phyloP scores from a whole-genome alignment of 2,113 vertebrate species.

The Triplophysa siluroides region DNA sequence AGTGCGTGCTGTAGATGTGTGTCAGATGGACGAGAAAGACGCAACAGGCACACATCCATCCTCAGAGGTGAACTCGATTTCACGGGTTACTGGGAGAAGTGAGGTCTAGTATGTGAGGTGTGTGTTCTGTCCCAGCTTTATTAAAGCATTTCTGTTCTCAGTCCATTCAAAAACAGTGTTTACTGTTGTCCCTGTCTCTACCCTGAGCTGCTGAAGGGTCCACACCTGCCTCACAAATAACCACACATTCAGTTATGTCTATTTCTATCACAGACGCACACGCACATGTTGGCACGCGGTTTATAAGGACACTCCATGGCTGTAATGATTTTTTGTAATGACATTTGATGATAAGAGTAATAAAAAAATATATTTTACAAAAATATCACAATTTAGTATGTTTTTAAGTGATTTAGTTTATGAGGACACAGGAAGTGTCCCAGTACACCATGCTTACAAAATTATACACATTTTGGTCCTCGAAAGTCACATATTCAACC shows the following conservation, averaged over 20 bases:
- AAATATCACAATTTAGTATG: no score
- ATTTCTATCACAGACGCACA: neutral
- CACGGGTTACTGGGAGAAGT: constrained; percentile 64
- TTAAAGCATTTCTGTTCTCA: constrained; percentile 37
- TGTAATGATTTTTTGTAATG: no score
- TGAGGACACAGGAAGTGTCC: no score
- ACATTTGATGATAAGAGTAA: no score
- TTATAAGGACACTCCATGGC: no score
- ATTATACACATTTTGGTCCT: no score
- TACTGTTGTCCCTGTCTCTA: constrained; percentile 27
- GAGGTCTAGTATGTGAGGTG: constrained; percentile 35
- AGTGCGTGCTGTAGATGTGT: constrained; percentile 17
- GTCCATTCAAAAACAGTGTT: constrained; percentile 54
- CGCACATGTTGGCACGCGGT: neutral
- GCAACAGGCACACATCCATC: constrained; percentile 53
- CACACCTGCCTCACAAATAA: neutral
- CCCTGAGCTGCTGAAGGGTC: constrained; percentile 5
- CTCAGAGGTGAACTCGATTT: constrained; percentile 69
- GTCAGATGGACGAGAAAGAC: constrained; percentile 50
- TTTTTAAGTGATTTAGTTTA: no score
- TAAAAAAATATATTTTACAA: no score
- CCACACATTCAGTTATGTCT: no score
- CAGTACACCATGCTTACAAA: no score
- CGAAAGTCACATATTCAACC: no score
- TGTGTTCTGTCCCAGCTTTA: constrained; percentile 42